phyloP scores from a whole-genome alignment of 2,888 invertebrate genomes.

The Alitta virens region DNA sequence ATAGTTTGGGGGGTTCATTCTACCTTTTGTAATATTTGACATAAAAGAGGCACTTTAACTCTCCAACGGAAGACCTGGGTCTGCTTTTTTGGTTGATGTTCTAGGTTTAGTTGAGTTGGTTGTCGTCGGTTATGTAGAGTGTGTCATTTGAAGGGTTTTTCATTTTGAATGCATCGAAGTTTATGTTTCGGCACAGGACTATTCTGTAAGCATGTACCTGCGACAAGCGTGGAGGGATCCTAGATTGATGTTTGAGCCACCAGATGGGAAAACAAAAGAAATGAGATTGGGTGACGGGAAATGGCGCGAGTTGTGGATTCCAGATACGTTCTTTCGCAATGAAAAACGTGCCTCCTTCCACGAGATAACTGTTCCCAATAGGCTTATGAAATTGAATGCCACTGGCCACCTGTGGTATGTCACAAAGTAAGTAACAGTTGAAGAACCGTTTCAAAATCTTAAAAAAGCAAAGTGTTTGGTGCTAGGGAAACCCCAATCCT shows the following conservation, averaged over 20 bases:
- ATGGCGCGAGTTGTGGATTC: slow-evolving; percentile 30
- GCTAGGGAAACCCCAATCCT: too few relatives aligned
- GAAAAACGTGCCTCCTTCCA: slow-evolving; percentile 32
- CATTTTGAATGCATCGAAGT: too few relatives aligned
- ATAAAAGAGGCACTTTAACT: too few relatives aligned
- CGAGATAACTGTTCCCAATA: slow-evolving; percentile 28
- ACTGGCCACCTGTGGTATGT: slow-evolving; percentile 30
- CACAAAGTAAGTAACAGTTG: slow-evolving; percentile 23
- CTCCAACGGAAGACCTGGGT: too few relatives aligned
- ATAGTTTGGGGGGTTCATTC: too few relatives aligned
- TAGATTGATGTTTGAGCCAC: slow-evolving; percentile 15
- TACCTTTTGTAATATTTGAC: too few relatives aligned
- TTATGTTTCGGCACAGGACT: slow-evolving; percentile 11
- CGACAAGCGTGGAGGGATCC: slow-evolving; percentile 20
- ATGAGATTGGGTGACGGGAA: slow-evolving; percentile 19
- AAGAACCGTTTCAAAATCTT: too few relatives aligned
- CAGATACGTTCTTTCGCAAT: slow-evolving; percentile 31
- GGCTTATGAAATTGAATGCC: slow-evolving; percentile 24
- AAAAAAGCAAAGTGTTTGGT: too few relatives aligned
- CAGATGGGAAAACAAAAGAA: slow-evolving; percentile 1
- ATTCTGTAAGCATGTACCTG: slow-evolving; percentile 20
- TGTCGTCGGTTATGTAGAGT: too few relatives aligned
- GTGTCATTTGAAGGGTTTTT: too few relatives aligned
- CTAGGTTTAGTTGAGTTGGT: too few relatives aligned
- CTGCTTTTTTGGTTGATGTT: too few relatives aligned